Evolutionary conservation across 2,113 vertebrate genomes (phyloP).

Genomic region (Microcebus griseorufus): DNA sequence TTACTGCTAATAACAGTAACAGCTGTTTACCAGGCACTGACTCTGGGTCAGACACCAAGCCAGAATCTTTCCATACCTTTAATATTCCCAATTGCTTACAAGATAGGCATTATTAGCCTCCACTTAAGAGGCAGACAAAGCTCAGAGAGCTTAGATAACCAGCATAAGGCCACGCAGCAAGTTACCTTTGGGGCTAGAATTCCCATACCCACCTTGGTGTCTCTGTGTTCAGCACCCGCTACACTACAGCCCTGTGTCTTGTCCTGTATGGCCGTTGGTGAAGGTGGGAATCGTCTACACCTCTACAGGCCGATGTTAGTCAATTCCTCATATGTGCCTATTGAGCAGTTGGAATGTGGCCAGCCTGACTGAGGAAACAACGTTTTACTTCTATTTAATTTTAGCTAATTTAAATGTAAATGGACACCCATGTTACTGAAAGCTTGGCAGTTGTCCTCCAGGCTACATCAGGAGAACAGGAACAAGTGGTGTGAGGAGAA

Average conservation of each 20-base stretch:
- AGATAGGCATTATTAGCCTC: not conserved
- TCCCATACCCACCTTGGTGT: rapidly evolving
- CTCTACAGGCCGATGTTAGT: not conserved
- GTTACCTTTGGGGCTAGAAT: not conserved
- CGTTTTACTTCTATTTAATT: not conserved
- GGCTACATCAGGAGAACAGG: too few relatives aligned
- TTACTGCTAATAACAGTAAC: not conserved
- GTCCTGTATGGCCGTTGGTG: not conserved
- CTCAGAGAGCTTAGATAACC: not conserved
- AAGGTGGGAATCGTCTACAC: not conserved
- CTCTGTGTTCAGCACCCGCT: not conserved
- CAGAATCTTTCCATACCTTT: not conserved
- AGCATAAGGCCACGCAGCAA: not conserved
- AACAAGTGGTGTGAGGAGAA: too few relatives aligned
- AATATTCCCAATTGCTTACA: not conserved
- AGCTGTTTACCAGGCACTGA: not conserved
- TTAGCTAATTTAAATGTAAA: not conserved
- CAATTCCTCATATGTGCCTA: not conserved
- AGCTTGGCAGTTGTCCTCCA: too few relatives aligned
- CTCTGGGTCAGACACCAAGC: not conserved
- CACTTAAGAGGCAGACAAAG: not conserved
- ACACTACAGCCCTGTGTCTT: not conserved
- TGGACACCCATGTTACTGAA: not conserved
- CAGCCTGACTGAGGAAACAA: not conserved
- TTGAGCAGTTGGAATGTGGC: not conserved